These are phyloP conservation scores for Panthera uncia DNA, from an alignment of 2,113 vertebrate species.

Conservation along the genomic window DNA sequence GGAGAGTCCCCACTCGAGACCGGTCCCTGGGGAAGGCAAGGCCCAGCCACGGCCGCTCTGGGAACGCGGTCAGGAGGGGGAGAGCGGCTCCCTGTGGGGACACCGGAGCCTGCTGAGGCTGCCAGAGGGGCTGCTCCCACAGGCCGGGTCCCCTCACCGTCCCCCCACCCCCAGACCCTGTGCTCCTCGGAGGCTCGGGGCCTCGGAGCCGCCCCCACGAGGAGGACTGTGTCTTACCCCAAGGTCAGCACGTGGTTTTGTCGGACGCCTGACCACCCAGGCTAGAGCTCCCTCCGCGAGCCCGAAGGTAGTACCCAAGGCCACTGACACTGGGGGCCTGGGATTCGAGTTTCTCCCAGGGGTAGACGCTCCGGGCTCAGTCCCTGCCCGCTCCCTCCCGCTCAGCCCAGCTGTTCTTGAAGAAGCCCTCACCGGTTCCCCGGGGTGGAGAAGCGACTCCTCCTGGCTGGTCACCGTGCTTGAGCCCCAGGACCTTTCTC, in stretches of 20 bases:
- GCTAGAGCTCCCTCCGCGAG: not conserved
- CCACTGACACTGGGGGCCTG: not conserved
- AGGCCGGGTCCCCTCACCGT: not conserved
- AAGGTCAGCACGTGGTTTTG: not conserved
- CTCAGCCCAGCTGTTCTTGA: no score
- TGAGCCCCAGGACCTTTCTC: not conserved
- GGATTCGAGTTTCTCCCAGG: not conserved
- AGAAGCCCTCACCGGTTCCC: not conserved
- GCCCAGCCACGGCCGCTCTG: no score
- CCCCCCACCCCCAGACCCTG: not conserved
- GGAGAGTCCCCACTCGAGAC: no score
- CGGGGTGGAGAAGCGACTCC: not conserved
- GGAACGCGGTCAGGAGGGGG: no score
- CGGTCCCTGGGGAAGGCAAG: no score
- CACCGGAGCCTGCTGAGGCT: no score
- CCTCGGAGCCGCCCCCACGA: no score
- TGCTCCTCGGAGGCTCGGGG: not conserved
- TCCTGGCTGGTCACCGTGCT: not conserved
- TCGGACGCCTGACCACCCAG: no score
- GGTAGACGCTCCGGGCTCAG: rapidly evolving
- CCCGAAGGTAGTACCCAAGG: not conserved
- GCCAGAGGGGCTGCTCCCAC: no score
- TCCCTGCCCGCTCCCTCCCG: not conserved
- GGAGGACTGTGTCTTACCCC: not conserved
- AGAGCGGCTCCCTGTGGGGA: no score